phyloP scores from a whole-genome alignment of 92 coral and sea anemone genomes.

The Muricea muricata region DNA sequence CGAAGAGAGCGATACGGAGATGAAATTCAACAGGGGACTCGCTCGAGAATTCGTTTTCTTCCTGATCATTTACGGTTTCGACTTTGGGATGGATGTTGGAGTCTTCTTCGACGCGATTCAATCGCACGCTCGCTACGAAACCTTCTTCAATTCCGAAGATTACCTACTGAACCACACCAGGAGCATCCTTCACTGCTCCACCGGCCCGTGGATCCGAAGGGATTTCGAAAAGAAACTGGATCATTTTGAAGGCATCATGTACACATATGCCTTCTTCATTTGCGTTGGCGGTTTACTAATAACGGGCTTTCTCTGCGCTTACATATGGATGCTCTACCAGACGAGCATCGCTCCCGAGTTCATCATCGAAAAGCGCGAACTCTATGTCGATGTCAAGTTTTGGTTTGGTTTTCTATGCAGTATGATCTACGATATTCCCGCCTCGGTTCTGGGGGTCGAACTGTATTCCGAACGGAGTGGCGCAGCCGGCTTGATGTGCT shows the following conservation, averaged over 20 bases:
- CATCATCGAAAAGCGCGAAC: constrained; percentile 63
- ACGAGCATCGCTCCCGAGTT: constrained; percentile 51
- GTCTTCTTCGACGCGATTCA: constrained; percentile 71
- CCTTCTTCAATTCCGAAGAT: constrained; percentile 26
- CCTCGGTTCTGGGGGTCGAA: constrained; percentile 72
- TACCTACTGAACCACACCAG: constrained; percentile 58
- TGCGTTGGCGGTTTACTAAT: constrained; percentile 64
- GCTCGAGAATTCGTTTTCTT: constrained; percentile 65
- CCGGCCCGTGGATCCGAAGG: constrained; percentile 73
- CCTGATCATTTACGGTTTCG: constrained; percentile 69
- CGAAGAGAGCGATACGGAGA: too few relatives aligned
- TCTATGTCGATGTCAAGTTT: constrained; percentile 66
- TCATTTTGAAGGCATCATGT: constrained; percentile 64
- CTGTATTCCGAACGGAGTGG: constrained; percentile 71
- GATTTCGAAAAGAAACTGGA: constrained; percentile 66
- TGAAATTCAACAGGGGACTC: constrained; percentile 63
- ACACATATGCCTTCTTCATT: constrained; percentile 67
- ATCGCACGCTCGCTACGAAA: constrained; percentile 57
- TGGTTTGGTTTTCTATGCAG: constrained; percentile 76
- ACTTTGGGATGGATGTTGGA: constrained; percentile 70
- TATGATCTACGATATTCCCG: constrained; percentile 79
- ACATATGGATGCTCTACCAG: constrained; percentile 65
- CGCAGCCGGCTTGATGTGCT: constrained; percentile 72
- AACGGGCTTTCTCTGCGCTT: constrained; percentile 50
- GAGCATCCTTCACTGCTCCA: constrained; percentile 65